Evolutionary conservation across 2,113 vertebrate species (phyloP).

Genomic region (Eulacestoma nigropectus): DNA sequence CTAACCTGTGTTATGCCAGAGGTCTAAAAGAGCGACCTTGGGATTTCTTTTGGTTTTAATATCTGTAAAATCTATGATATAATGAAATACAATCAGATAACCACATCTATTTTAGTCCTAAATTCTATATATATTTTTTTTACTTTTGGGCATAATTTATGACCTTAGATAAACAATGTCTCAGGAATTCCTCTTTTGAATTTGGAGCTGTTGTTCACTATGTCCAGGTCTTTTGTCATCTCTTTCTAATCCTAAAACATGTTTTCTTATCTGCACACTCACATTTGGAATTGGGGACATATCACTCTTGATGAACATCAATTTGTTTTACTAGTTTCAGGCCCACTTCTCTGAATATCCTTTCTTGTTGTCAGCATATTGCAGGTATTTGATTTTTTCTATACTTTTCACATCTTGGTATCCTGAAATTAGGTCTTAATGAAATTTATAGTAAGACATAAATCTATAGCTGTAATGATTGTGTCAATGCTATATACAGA

Average conservation of each 20-base stretch:
- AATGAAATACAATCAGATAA: background rate
- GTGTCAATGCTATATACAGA: background rate
- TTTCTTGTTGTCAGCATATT: background rate
- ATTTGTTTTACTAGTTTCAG: background rate
- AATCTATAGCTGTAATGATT: background rate
- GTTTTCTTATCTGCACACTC: fast-evolving
- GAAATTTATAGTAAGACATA: background rate
- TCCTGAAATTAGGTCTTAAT: background rate
- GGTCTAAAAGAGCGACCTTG: background rate
- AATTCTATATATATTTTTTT: background rate
- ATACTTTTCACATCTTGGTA: background rate
- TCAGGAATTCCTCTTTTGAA: background rate
- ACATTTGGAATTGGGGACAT: background rate
- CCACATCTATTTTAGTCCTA: background rate
- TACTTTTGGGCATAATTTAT: background rate
- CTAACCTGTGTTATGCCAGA: background rate
- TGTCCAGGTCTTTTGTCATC: background rate
- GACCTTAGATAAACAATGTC: background rate
- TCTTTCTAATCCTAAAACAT: background rate
- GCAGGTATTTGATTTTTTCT: background rate
- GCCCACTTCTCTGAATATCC: background rate
- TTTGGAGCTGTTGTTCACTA: background rate
- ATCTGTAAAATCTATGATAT: background rate
- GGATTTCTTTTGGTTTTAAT: background rate
- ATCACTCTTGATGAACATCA: background rate